Evolutionary conservation across 1,140 invertebrate species (phyloP), one percentile per base, ranked within the genome.

Genomic region (Drosophila carrolli): DNA sequence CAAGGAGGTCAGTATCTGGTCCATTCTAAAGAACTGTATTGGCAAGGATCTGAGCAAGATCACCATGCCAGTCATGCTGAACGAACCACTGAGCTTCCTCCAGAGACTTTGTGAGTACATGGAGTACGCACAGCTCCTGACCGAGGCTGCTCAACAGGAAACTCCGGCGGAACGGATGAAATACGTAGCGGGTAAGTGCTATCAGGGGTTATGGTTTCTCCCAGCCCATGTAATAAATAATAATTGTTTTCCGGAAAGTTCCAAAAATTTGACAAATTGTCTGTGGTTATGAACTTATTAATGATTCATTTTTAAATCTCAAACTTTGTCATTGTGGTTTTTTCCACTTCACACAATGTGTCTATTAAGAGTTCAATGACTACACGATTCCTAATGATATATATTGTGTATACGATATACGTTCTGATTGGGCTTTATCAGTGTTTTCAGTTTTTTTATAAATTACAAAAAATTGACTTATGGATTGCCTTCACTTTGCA

Each of bases 1-100:
- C 60, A 96, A 95, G 92, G 97, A 99, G 93, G 97, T 98, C 93
- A 98, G 97, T 93, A 95, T 99, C 54, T 99, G 98, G 97, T 97
- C 97, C 61, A 97, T 98, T 73, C 93, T 99, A 75, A 98, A 98
- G 93, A 97, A 97, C 92, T 98, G 97, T 88, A 96, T 99, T 81
- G 97, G 98, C 78, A 98, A 98, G 94, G 98, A 99, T 92, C 93
- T 99, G 53, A 98, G 97, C 81, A 98, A 99, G 93, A 98, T 99
- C 84, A 98, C 98, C 8, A 99, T 99, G 98, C 98, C 98, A 32
- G 97, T 99, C 41, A 95, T 97, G 51, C 98, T 99, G 93, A 99
- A 99, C 93, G 98, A 99, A 93, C 98, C 98, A 0, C 93, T 99
- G 38, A 98, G 97, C 78, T 99, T 99, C 93, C 94, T 99, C 7